Conservation (phyloP, 2,113 vertebrate species). For the Phalacrocorax pelagicus region DNA sequence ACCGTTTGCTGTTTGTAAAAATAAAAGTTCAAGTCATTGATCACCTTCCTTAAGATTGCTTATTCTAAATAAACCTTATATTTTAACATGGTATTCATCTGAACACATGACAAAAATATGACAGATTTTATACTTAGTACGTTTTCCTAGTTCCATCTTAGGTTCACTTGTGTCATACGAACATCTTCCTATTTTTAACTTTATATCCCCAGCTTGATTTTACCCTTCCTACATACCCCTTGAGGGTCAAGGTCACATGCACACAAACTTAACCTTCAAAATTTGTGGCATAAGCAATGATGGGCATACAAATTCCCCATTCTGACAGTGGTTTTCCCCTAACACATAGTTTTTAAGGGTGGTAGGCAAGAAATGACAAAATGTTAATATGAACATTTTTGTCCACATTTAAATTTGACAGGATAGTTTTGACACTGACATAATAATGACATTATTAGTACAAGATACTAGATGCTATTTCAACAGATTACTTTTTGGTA, state of each 20-base stretch:
- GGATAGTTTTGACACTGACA: neutral
- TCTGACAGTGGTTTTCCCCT: neutral
- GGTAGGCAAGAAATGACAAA: neutral
- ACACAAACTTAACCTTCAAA: neutral
- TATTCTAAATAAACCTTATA: neutral
- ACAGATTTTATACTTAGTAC: neutral
- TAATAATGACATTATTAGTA: neutral
- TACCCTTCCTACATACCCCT: neutral
- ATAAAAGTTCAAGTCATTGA: conserved; percentile 17
- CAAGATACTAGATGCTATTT: neutral
- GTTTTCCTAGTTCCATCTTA: neutral
- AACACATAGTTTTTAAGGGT: neutral
- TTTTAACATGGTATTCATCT: neutral
- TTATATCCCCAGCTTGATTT: neutral
- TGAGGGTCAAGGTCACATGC: neutral
- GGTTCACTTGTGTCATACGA: neutral
- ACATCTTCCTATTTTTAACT: neutral
- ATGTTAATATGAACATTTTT: neutral
- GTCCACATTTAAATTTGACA: neutral
- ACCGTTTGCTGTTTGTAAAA: conserved; percentile 87
- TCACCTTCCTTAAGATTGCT: neutral
- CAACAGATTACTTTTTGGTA: neutral
- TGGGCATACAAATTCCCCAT: neutral
- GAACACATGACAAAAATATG: neutral
- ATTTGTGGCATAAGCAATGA: neutral